Evolutionary conservation across 2,888 invertebrate genomes (phyloP).

Genomic region (Drosophila monieri): DNA sequence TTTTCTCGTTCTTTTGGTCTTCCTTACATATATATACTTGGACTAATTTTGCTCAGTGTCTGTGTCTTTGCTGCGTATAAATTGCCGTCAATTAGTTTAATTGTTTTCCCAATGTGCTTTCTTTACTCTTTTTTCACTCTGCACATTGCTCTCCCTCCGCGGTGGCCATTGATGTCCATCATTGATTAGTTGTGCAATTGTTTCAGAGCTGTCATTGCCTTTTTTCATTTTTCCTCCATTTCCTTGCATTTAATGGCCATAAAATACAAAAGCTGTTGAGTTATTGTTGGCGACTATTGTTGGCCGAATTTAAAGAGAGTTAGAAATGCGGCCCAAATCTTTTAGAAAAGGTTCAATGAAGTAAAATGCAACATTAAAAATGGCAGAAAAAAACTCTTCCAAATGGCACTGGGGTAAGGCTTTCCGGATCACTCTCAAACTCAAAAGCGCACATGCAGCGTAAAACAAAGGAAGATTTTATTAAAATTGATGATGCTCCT

Average conservation of each 20-base stretch:
- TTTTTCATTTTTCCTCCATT: conserved; percentile 19
- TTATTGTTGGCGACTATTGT: conserved; percentile 31
- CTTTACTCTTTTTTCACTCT: conserved; percentile 8
- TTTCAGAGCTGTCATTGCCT: conserved; percentile 30
- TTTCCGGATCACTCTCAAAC: neutral
- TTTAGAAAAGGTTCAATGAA: neutral
- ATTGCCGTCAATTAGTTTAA: conserved; percentile 77
- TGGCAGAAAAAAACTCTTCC: conserved; percentile 13
- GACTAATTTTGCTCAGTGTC: conserved; percentile 5
- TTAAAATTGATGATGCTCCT: conserved; percentile 43
- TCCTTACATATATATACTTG: conserved; percentile 1
- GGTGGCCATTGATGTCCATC: conserved; percentile 36
- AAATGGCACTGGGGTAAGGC: conserved; percentile 7
- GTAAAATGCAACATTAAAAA: conserved; percentile 5
- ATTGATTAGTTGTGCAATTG: conserved; percentile 52
- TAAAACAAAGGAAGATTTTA: conserved; percentile 37
- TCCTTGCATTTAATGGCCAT: conserved; percentile 24
- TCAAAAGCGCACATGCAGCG: conserved; percentile 28
- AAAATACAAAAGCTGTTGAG: conserved; percentile 32
- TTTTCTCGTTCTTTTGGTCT: conserved; percentile 24
- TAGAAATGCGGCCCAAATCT: neutral
- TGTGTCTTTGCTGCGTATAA: conserved; percentile 60
- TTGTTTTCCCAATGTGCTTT: conserved; percentile 60
- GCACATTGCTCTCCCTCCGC: conserved; percentile 14
- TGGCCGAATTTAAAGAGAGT: conserved; percentile 9